Percentiles rank a stretch among this genome's conserved stretches.
phyloP scores from a whole-genome alignment of 2,113 vertebrate species.

The Dermatemys mawii region DNA sequence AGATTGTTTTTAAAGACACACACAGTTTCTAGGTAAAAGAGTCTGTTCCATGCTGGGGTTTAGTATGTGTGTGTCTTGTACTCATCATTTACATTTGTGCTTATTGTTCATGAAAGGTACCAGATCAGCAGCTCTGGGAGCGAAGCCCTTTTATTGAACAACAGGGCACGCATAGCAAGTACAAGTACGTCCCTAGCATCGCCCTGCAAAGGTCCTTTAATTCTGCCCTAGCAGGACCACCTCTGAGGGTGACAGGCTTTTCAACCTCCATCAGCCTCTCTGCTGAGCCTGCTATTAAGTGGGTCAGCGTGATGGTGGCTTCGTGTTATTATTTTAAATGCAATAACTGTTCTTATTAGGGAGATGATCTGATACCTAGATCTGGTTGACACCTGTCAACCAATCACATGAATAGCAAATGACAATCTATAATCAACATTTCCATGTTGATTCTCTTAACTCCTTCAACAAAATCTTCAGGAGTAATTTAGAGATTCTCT shows the following conservation, averaged over 20 bases:
- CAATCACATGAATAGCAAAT: background rate
- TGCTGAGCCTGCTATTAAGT: background rate
- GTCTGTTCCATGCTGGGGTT: constrained; percentile 44
- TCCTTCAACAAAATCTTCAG: background rate
- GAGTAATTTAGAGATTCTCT: constrained; percentile 7
- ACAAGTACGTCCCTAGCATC: constrained; percentile 30
- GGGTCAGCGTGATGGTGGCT: constrained; percentile 16
- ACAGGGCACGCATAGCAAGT: constrained; percentile 16
- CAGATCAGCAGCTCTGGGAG: constrained; percentile 7
- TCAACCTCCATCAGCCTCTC: constrained; percentile 12
- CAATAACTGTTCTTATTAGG: background rate
- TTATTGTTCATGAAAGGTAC: constrained; percentile 40
- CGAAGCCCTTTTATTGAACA: constrained; percentile 61
- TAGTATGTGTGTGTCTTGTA: constrained; percentile 15
- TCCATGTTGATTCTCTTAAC: background rate
- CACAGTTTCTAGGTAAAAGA: constrained; percentile 1
- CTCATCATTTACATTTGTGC: constrained; percentile 45
- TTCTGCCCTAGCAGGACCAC: background rate
- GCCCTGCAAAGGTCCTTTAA: constrained; percentile 18
- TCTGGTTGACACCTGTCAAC: background rate
- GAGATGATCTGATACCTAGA: constrained; percentile 4
- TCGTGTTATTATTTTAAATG: background rate
- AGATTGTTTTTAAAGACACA: constrained; percentile 8
- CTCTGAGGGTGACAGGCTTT: constrained; percentile 32
- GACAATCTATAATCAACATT: background rate